Evolutionary conservation across 2,797 vertebrate genomes (phyloP).

Genomic region (Meda fulgida): DNA sequence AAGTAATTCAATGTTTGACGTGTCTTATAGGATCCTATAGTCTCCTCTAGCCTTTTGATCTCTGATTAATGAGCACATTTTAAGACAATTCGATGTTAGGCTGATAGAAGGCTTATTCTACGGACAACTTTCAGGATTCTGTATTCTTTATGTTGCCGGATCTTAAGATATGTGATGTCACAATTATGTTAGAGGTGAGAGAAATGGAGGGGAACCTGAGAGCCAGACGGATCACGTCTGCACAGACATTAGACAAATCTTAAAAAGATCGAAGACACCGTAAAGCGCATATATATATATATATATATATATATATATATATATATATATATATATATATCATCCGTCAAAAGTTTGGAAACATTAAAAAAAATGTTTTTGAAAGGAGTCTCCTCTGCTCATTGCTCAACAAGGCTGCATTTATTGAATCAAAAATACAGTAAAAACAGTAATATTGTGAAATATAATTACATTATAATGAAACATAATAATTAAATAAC

Average conservation of each 20-base stretch:
- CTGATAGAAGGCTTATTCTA: constrained; percentile 23
- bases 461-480: too few species aligned
- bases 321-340: background rate
- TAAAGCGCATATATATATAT: background rate
- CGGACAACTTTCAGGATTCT: constrained; percentile 38
- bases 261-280: background rate
- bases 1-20: constrained; percentile 2
- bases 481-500: too few species aligned
- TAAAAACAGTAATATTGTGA: too few species aligned
- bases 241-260: background rate
- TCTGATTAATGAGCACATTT: constrained; percentile 7
- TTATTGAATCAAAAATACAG: too few species aligned
- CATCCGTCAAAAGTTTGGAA: too few species aligned
- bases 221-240: background rate
- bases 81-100: constrained; percentile 13
- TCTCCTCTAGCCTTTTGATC: background rate
- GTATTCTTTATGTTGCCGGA: constrained; percentile 18
- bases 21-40: background rate
- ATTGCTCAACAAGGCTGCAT: too few species aligned
- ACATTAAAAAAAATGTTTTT: too few species aligned
- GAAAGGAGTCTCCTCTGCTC: too few species aligned
- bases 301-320: background rate
- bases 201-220: background rate
- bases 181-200: constrained; percentile 2
- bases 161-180: constrained; percentile 7